Base-by-base conservation (phyloP, 2,113 vertebrate species). In the Neotoma lepida region DNA sequence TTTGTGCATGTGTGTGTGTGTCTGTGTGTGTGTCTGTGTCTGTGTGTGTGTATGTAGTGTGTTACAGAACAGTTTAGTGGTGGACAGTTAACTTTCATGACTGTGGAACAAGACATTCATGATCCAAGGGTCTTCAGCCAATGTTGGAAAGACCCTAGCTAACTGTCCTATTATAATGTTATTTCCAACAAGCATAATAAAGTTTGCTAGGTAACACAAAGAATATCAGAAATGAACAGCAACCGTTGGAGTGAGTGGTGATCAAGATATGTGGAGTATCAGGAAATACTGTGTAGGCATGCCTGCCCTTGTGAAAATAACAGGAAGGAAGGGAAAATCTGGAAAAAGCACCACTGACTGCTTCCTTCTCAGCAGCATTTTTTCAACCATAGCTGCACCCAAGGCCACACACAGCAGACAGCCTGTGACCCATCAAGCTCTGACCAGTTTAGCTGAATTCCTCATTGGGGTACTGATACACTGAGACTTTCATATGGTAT, bases 31-130 rank as follows among this genome's bases (percentile, higher is more conserved):
- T 81, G 20, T 80, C 3, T 54, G 49, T 80, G 49, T 12, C 0
- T 80, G 18, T 81, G n/a, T 33, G 39, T 10, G 28, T 54, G 76
- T 51, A 1, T 33, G 74, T 30, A 18, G 26, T 33, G 4, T 82
- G 56, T 41, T 41, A 61, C 24, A 63, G 26, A 84, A 63, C 39
- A 61, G 56, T 56, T 41, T 46, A 46, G 81, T 33, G 58, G 6
- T 41, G 41, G 13, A 33, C 39, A 88, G 58, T 86, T 96, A 92
- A 93, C n/a, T 80, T 88, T 88, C 17, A 9, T 86, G 49, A 82
- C 39, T 26, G 6, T 82, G 80, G 41, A 24, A 28, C 22, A 30
- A 84, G 26, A 64, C 44, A 64, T 64, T 30, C 39, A 85, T 64
- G 15, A 63, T 46, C 26, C 39, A 39, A 56, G 18, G 24, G 46